Base-by-base conservation (phyloP, 2,888 invertebrate genomes). In the Drosophila tripunctata region DNA sequence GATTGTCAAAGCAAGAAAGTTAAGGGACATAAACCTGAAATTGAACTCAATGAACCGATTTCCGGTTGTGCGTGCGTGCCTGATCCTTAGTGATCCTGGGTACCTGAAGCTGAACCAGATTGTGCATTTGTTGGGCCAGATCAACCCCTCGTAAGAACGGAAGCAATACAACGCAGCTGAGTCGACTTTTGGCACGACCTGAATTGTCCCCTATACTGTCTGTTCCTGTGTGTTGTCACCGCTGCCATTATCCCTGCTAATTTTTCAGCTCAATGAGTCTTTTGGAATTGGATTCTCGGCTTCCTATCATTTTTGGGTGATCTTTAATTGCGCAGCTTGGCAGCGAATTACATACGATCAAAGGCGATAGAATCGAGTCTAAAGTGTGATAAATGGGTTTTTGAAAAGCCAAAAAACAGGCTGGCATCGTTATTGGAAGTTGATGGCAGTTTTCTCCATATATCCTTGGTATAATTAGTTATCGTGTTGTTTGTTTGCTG, bases 161-260 rank as follows among this genome's bases (percentile, higher is more conserved):
- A 87, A 87, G 84, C 79, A 77, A 2, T 56, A 55, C 69, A 62
- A 60, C 66, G 82, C 82, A 84, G 87, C 87, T 87, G 87, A 81
- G 58, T 55, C 52, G 61, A 55, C 73, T 74, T 63, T 75, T 86
- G 86, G 74, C 86, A 86, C 84, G 80, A 70, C 78, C 74, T 44
- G 58, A 47, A 12, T 8, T 41, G 17, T 61, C 15, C 30, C 38
- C 27, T 24, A 24, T 15, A 21, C 15, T n/a, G 17, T n/a, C 19
- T 48, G 30, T 30, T 30, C 12, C n/a, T 70, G 67, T 75, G 70
- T 83, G 83, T 84, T 86, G 86, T 80, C 79, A 81, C 85, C 87
- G 84, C 84, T 85, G 70, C 85, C 87, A 87, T 87, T 88, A 87
- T 88, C 87, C 82, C 81, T 84, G 86, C 87, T 86, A 88, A 88